Conservation (phyloP, 2,113 vertebrate genomes). For the Mus spicilegus region DNA sequence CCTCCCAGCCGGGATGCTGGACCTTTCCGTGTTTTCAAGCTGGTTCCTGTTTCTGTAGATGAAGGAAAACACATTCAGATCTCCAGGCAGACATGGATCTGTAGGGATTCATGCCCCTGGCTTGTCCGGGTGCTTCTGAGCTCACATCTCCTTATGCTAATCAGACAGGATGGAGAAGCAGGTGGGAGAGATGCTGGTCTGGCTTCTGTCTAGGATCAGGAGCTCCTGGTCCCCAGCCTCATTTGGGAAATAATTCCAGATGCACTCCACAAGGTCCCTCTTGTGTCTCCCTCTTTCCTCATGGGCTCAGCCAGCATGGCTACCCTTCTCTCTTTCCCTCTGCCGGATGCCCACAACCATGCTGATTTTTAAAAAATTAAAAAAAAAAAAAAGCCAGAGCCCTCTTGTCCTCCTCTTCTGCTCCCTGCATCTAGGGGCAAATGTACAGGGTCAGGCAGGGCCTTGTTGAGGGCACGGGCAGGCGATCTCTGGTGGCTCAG, state of each 20-base stretch:
- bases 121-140: background rate
- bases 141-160: background rate
- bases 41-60: background rate
- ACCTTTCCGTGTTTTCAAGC: background rate
- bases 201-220: background rate
- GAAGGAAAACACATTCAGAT: background rate
- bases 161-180: background rate
- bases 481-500: conserved; percentile 1
- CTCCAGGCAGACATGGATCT: background rate
- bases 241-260: background rate
- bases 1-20: background rate
- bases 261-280: background rate
- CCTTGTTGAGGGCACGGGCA: background rate
- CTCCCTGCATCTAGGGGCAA: background rate
- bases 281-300: background rate
- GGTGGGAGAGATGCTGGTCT: background rate
- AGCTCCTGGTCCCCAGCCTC: background rate
- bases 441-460: conserved; percentile 47
- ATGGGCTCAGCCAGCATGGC: background rate
- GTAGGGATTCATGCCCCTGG: background rate
- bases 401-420: background rate
- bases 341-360: background rate
- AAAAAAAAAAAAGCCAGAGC: conserved; percentile 35
- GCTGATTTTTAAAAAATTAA: conserved; percentile 53
- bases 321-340: background rate